Conservation (phyloP, 2,888 invertebrate genomes). For the Nematopogon swammerdamellus region DNA sequence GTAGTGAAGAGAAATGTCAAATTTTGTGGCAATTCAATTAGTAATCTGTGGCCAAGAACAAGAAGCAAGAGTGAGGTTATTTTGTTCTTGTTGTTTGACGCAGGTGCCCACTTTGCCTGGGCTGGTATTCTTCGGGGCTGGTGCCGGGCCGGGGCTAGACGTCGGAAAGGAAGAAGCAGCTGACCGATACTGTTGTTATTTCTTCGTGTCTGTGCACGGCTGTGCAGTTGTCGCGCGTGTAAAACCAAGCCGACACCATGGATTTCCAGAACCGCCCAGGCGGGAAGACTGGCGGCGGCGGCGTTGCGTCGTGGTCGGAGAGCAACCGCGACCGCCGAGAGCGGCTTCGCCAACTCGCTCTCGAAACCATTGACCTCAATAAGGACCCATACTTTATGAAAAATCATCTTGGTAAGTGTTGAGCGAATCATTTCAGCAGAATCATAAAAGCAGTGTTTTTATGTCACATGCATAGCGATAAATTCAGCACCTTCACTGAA, state of each 20-base stretch:
- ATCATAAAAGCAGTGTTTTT: background rate
- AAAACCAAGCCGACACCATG: conserved; percentile 53
- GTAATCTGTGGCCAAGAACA: too few relatives aligned
- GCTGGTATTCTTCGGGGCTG: too few relatives aligned
- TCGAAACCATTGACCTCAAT: conserved; percentile 97
- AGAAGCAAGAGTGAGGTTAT: too few relatives aligned
- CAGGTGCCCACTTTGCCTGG: too few relatives aligned
- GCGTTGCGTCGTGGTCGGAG: conserved; percentile 98
- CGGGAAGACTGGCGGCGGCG: conserved; percentile 99
- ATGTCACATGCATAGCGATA: background rate
- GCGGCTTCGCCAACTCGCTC: conserved; percentile 89
- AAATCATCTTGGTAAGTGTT: conserved; percentile 84
- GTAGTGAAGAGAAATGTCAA: too few relatives aligned
- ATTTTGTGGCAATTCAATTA: too few relatives aligned
- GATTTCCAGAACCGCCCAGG: conserved; percentile 99
- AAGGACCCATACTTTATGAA: conserved; percentile 99
- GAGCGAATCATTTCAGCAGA: too few relatives aligned
- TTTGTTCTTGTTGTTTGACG: too few relatives aligned
- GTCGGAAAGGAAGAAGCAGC: too few relatives aligned
- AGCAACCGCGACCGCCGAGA: conserved; percentile 96
- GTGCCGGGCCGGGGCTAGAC: too few relatives aligned
- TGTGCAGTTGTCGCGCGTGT: background rate
- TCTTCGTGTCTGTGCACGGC: too few relatives aligned
- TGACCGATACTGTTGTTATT: too few relatives aligned
- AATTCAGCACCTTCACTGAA: conserved; percentile 1